These are phyloP conservation scores for Chloroceryle inda DNA, from an alignment of 2,797 vertebrate genomes.

Conservation along the genomic window DNA sequence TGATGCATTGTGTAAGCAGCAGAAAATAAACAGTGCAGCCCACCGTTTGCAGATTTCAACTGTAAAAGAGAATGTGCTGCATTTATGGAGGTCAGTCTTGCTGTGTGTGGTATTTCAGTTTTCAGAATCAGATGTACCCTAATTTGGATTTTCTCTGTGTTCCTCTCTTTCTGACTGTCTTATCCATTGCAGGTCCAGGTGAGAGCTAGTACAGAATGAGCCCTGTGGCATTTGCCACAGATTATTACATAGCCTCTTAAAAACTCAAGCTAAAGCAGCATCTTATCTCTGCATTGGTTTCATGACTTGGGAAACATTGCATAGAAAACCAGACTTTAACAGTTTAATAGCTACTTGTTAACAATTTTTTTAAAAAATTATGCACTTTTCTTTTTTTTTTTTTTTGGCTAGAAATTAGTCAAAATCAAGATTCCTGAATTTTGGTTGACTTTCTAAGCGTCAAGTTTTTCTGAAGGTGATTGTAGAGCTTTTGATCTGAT, in stretches of 20 bases:
- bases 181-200: neutral
- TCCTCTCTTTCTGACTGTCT: neutral
- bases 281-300: neutral
- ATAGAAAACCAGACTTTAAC: neutral
- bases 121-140: neutral
- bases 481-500: neutral
- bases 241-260: neutral
- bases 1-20: constrained; percentile 21
- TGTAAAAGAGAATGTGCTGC: neutral
- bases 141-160: neutral
- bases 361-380: neutral
- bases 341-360: neutral
- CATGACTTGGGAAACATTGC: neutral
- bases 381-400: neutral
- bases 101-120: neutral
- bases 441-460: neutral
- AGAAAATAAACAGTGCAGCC: constrained; percentile 35
- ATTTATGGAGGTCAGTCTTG: neutral
- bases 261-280: too few relatives aligned
- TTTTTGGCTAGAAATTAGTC: neutral
- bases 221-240: neutral
- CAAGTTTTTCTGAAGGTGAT: neutral
- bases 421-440: neutral
- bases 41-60: neutral
- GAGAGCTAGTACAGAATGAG: neutral